Base-by-base conservation (phyloP, 2,113 vertebrate species). In the Onychostruthus taczanowskii region DNA sequence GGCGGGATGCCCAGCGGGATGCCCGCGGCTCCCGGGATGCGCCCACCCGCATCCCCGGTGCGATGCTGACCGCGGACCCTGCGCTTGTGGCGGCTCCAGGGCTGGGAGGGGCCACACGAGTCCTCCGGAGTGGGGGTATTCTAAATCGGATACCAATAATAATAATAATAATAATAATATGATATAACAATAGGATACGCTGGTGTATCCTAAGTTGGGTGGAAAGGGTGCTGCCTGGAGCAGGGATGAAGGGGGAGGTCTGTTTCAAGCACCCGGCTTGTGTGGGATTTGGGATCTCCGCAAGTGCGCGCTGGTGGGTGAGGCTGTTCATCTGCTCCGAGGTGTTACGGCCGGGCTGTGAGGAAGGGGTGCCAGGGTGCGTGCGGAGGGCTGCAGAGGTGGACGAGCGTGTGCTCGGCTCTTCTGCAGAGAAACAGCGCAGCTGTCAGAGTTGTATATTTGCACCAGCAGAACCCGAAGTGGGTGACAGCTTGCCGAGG, bases 381-480 rank as follows among this genome's bases (percentile, higher is more conserved):
- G 1, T 2, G 35, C 21, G 1, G 17, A 3, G 49, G 1, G n/a
- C 2, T 37, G 87, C 50, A 55, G 73, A 50, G 73, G 47, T 56
- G 69, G 77, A 20, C 37, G 14, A 76, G 7, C 1, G 0, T 3
- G 11, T 13, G 28, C 63, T 80, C 21, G 0, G 35, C 3, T 75
- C 33, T 10, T 47, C 46, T 39, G 88, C 83, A 50, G 73, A 17
- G 31, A 24, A 13, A 17, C 59, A 67, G 56, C 49, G 26, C n/a
- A 7, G 52, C 58, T 53, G 46, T 18, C 67, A 26, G 56, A 16
- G 24, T 3, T 11, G 0, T 11, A 0, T 6, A 0, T 47, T 55
- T 19, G 90, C 58, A 67, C 0, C 9, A 18, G 66, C 58, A 31
- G 75, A 23, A 28, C 11, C 23, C 24, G 83, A 19, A 55, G 59